Evolutionary conservation across 2,888 invertebrate species (phyloP), one percentile per base, ranked within the genome.

Genomic region (Mesorhabditis spiculigera): DNA sequence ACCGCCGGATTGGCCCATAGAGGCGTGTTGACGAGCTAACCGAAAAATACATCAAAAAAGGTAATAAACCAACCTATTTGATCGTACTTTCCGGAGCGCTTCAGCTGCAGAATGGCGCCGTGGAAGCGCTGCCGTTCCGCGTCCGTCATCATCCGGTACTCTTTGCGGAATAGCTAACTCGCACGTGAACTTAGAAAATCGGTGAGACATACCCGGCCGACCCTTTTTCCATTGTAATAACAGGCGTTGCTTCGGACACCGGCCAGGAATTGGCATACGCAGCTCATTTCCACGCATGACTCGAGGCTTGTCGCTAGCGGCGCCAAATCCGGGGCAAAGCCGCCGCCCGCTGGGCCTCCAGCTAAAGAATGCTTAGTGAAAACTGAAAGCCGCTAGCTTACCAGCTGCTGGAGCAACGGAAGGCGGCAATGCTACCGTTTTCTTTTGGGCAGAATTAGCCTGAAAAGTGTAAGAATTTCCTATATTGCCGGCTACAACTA

Each of bases 231-330:
- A 13, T 50, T 10, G n/a, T 50, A 50, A n/a, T 10, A 13, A n/a
- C 58, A 50, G n/a, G 58, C 8, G 58, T 50, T 50, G 58, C 58
- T 50, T 50, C 58, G 8, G 10, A 13, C 61, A 77, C 80, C 81
- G 70, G 82, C 76, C 50, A 84, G 69, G 71, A 81, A 84, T 42
- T 76, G 74, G 68, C 83, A 83, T 43, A 84, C 71, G 71, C 84
- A 84, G n/a, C 78, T 75, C 50, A 83, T 68, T 68, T 82, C 82
- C 82, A 84, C 78, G 73, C 84, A 84, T 70, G 83, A 79, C 65
- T 81, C 81, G 65, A 82, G 77, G 6, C 72, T 76, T 6, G 80
- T 74, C 13, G 82, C 79, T 66, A 83, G 80, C 5, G 81, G 82
- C 0, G 83, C 82, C 63, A 83, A 71, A 67, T 83, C 82, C 4